Conservation (phyloP, 2,888 invertebrate species). For the Zygothrica quintamaculata region DNA sequence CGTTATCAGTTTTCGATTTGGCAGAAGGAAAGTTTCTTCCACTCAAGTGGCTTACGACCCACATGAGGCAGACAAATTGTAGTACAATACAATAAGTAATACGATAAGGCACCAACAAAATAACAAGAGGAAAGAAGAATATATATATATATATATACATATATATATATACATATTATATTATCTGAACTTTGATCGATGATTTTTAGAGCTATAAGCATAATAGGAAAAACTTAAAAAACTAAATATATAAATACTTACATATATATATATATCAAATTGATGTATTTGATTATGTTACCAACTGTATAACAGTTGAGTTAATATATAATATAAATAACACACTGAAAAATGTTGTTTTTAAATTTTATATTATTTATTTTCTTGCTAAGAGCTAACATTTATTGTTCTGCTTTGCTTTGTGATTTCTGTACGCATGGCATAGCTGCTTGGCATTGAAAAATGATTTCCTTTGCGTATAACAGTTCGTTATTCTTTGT, state of each 20-base stretch:
- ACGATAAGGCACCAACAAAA: conserved; percentile 37
- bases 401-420: conserved; percentile 73
- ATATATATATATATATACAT: no score
- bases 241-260: not conserved
- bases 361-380: conserved; percentile 24
- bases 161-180: conserved; percentile 1
- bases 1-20: conserved; percentile 34
- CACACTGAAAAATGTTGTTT: no score
- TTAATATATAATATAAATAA: no score
- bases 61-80: conserved; percentile 8
- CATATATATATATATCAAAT: no score
- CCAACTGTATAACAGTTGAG: conserved; percentile 20
- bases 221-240: conserved; percentile 1
- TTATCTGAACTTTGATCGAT: conserved; percentile 64
- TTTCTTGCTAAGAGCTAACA: conserved; percentile 46
- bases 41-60: conserved; percentile 42
- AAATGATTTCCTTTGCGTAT: conserved; percentile 54
- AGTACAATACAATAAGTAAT: conserved; percentile 46
- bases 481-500: conserved; percentile 50
- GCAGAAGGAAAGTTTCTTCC: not conserved
- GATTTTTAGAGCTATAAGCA: conserved; percentile 48
- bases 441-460: conserved; percentile 28
- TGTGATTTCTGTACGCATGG: conserved; percentile 28
- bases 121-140: no score
- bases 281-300: no score